phyloP scores from a whole-genome alignment of 1,140 invertebrate species.

The Papilio xuthus region DNA sequence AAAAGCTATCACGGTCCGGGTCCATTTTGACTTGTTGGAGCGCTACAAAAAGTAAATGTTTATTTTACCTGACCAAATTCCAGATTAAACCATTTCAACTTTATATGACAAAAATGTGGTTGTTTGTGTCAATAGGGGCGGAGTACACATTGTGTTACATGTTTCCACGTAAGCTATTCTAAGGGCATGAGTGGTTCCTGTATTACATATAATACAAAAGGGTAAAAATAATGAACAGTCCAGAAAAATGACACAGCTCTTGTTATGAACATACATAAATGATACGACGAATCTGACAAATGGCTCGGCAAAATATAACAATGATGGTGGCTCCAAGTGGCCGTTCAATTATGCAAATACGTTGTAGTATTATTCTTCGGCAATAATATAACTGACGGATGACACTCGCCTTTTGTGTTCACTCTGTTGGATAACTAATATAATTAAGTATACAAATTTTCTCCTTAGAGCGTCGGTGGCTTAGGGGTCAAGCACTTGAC shows the following conservation, averaged over 20 bases:
- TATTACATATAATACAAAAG: slow-evolving; percentile 72
- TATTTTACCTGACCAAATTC: slow-evolving; percentile 65
- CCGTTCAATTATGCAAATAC: slow-evolving; percentile 81
- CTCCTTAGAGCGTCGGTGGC: too few relatives aligned
- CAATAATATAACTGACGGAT: slow-evolving; percentile 80
- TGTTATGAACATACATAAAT: slow-evolving; percentile 80
- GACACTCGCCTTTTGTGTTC: slow-evolving; percentile 66
- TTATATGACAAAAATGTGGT: slow-evolving; percentile 63
- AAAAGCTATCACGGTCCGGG: slow-evolving; percentile 43
- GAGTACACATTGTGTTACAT: slow-evolving; percentile 60
- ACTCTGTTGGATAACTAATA: slow-evolving; percentile 68
- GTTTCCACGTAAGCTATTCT: slow-evolving; percentile 55
- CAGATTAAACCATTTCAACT: slow-evolving; percentile 65
- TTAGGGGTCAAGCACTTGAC: too few relatives aligned
- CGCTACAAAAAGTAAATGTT: slow-evolving; percentile 60
- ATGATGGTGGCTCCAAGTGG: slow-evolving; percentile 79
- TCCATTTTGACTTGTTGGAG: slow-evolving; percentile 52
- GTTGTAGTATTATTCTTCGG: slow-evolving; percentile 71
- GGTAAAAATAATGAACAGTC: slow-evolving; percentile 76
- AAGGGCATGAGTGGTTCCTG: slow-evolving; percentile 56
- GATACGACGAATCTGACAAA: slow-evolving; percentile 80
- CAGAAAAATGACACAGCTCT: slow-evolving; percentile 74
- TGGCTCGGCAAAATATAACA: slow-evolving; percentile 80
- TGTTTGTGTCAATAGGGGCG: slow-evolving; percentile 59
- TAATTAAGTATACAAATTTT: slow-evolving; percentile 68